A percentile compares a stretch with the other conserved stretches of the same genome.
Conservation (phyloP, 2,888 invertebrate genomes). For the Drosophila putrida region DNA sequence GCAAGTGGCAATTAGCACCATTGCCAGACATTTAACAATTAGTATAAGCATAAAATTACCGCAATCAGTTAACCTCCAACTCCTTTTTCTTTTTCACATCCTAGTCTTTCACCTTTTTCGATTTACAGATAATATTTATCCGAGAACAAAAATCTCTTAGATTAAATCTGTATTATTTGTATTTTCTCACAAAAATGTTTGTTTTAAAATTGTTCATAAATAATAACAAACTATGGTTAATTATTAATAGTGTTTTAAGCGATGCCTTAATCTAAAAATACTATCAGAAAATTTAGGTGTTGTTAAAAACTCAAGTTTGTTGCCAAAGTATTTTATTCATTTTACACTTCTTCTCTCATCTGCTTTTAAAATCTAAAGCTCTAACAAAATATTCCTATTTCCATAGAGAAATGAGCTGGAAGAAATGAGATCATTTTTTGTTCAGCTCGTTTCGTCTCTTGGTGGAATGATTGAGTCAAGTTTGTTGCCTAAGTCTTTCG, state of each 20-base stretch:
- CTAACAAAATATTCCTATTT: background rate
- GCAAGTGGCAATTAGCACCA: conserved; percentile 69
- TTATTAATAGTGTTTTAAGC: no score
- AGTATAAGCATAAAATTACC: conserved; percentile 25
- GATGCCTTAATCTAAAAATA: no score
- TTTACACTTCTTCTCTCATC: background rate
- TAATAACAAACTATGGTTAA: no score
- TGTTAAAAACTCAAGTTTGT: conserved; percentile 32
- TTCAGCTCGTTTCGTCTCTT: background rate
- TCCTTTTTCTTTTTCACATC: background rate
- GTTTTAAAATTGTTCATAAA: no score
- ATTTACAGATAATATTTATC: no score
- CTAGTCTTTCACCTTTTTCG: background rate
- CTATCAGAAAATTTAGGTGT: no score
- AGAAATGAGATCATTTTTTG: background rate
- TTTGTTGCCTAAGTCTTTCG: conserved; percentile 60
- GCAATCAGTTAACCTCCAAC: background rate
- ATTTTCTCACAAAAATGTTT: no score
- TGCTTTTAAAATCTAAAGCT: background rate
- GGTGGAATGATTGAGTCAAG: conserved; percentile 13
- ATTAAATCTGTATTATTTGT: no score
- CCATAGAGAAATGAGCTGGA: background rate
- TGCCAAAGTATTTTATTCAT: conserved; percentile 52
- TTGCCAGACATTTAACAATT: conserved; percentile 46
- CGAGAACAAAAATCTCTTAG: no score